A percentile compares a stretch with the other conserved stretches of the same genome.
phyloP scores from a whole-genome alignment of 2,888 invertebrate species.

The Bombylius discolor region DNA sequence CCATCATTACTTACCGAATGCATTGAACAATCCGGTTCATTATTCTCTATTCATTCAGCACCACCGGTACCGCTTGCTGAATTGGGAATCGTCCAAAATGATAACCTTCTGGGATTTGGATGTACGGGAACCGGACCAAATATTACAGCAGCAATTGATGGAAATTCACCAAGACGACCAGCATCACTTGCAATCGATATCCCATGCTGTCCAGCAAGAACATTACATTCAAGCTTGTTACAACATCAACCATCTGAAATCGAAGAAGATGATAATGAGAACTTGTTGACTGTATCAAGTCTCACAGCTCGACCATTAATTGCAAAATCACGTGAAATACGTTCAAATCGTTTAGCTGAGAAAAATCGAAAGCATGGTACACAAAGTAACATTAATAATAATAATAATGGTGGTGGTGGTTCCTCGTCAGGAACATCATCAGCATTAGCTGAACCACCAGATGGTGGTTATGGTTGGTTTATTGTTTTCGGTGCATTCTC shows the following conservation, averaged over 20 bases:
- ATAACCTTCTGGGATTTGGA: slow-evolving; percentile 14
- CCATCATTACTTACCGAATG: slow-evolving; percentile 22
- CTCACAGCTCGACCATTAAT: slow-evolving; percentile 58
- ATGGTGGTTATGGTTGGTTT: slow-evolving; percentile 67
- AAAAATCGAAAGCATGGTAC: slow-evolving; percentile 14
- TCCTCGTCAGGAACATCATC: slow-evolving; percentile 27
- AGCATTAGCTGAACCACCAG: slow-evolving; percentile 40
- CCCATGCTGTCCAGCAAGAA: slow-evolving; percentile 25
- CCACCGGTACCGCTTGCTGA: slow-evolving; percentile 42
- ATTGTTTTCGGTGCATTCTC: slow-evolving; percentile 65
- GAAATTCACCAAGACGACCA: slow-evolving; percentile 34
- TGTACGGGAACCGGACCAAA: slow-evolving; percentile 15
- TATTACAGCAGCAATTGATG: not conserved
- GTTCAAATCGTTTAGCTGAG: slow-evolving; percentile 26
- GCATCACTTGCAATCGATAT: slow-evolving; percentile 39
- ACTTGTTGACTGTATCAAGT: slow-evolving; percentile 56
- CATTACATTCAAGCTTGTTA: slow-evolving; percentile 34
- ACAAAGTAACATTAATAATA: not conserved
- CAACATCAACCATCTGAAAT: slow-evolving; percentile 37
- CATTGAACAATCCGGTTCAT: slow-evolving; percentile 39
- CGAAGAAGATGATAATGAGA: slow-evolving; percentile 58
- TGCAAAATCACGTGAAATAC: slow-evolving; percentile 51
- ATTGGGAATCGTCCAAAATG: slow-evolving; percentile 26
- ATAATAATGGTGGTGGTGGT: slow-evolving; percentile 1
- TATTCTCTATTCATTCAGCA: slow-evolving; percentile 56